phyloP scores from a whole-genome alignment of 1,140 invertebrate genomes.

The Drusus annulatus region DNA sequence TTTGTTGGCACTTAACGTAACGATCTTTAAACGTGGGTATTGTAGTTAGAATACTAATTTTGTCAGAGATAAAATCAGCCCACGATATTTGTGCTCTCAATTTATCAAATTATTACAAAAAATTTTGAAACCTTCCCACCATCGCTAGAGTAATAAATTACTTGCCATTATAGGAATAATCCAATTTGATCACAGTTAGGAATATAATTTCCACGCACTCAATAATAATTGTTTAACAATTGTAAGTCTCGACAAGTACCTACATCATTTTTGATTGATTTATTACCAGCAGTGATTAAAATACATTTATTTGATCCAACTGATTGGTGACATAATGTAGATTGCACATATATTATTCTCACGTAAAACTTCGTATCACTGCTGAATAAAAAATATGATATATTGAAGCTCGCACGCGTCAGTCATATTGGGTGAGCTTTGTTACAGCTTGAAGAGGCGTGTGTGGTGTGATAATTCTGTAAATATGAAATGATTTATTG shows the following conservation, averaged over 20 bases:
- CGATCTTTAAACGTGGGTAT: background rate
- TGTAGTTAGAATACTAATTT: conserved; percentile 1
- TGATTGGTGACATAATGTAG: too few species aligned
- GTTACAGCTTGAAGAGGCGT: background rate
- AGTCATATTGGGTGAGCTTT: conserved; percentile 1
- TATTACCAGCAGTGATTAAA: background rate
- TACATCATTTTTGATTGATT: conserved; percentile 47
- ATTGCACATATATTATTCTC: too few species aligned
- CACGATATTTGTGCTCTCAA: background rate
- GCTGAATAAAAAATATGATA: background rate
- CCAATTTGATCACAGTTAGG: background rate
- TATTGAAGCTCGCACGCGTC: background rate
- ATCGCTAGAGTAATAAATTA: conserved; percentile 47
- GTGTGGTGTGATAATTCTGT: background rate
- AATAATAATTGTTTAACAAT: conserved; percentile 40
- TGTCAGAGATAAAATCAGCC: background rate
- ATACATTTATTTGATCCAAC: too few species aligned
- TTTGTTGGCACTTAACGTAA: conserved; percentile 8
- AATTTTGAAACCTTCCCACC: conserved; percentile 37
- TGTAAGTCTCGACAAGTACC: conserved; percentile 42
- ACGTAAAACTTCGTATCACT: too few species aligned
- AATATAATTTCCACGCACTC: conserved; percentile 23
- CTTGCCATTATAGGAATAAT: conserved; percentile 47
- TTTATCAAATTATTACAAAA: conserved; percentile 15
- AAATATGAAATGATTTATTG: background rate